Conservation (phyloP, 2,113 vertebrate genomes). For the Lampris incognitus region DNA sequence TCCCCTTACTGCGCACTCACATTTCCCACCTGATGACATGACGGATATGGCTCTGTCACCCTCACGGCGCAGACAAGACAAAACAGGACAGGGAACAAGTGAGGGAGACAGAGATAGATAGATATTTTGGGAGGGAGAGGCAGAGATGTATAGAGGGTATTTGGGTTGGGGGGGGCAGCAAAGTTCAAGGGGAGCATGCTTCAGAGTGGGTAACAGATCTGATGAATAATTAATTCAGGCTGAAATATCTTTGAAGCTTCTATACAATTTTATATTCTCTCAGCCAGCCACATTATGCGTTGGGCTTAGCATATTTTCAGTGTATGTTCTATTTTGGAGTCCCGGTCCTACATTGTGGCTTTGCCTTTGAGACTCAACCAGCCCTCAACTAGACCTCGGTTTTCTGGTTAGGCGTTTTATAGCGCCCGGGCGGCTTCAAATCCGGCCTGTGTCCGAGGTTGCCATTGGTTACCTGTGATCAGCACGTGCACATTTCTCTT, state of each 20-base stretch:
- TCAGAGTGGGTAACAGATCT: slow-evolving; percentile 48
- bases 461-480: slow-evolving; percentile 78
- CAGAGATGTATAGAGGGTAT: slow-evolving; percentile 32
- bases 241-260: slow-evolving; percentile 51
- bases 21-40: slow-evolving; percentile 75
- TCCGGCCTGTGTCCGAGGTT: slow-evolving; percentile 65
- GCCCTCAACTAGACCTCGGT: slow-evolving; percentile 4
- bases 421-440: slow-evolving; percentile 51
- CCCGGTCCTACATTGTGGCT: slow-evolving; percentile 6
- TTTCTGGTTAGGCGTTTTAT: slow-evolving; percentile 62
- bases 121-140: slow-evolving; percentile 60
- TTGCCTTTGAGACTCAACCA: background rate
- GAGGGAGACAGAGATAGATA: slow-evolving; percentile 45
- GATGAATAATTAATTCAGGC: slow-evolving; percentile 52
- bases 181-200: slow-evolving; percentile 31
- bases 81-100: slow-evolving; percentile 50
- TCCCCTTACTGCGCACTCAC: slow-evolving; percentile 47
- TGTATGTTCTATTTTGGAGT: slow-evolving; percentile 10
- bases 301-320: slow-evolving; percentile 31
- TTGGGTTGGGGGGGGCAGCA: slow-evolving; percentile 37
- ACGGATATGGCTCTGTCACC: slow-evolving; percentile 74
- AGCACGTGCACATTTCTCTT: slow-evolving; percentile 56
- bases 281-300: background rate
- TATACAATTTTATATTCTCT: slow-evolving; percentile 32
- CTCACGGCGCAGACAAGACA: slow-evolving; percentile 42